Conservation (phyloP, 1,140 invertebrate species). For the Hylaeus anthracinus region DNA sequence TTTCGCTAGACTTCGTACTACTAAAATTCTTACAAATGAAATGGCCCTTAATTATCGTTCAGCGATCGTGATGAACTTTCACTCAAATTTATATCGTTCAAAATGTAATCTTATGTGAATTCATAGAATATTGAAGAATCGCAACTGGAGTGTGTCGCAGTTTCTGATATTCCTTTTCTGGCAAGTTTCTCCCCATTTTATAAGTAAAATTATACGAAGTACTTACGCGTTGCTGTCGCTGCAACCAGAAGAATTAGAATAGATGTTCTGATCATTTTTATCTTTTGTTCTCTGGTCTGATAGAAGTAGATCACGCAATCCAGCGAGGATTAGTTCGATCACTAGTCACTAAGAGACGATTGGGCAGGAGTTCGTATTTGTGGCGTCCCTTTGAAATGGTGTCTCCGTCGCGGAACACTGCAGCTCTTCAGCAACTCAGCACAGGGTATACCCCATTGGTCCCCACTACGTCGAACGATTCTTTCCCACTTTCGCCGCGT, state of each 20-base stretch:
- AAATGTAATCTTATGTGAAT: too few relatives aligned
- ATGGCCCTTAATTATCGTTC: too few relatives aligned
- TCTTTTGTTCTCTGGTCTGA: slow-evolving; percentile 8
- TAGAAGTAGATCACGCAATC: slow-evolving; percentile 6
- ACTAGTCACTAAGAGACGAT: slow-evolving; percentile 41
- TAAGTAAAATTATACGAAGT: slow-evolving; percentile 15
- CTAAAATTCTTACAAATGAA: too few relatives aligned
- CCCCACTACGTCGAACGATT: slow-evolving; percentile 68
- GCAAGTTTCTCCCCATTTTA: not conserved
- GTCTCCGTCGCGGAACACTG: slow-evolving; percentile 73
- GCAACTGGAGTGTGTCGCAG: too few relatives aligned
- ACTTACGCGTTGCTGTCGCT: slow-evolving; percentile 71
- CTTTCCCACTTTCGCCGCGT: slow-evolving; percentile 77
- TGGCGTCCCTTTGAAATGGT: slow-evolving; percentile 69
- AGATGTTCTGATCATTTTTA: slow-evolving; percentile 65
- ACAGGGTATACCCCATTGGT: slow-evolving; percentile 72
- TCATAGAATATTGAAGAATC: too few relatives aligned
- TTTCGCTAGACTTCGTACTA: not conserved
- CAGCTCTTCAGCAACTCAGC: slow-evolving; percentile 62
- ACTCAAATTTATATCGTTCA: too few relatives aligned
- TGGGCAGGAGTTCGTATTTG: slow-evolving; percentile 45
- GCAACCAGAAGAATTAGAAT: slow-evolving; percentile 63
- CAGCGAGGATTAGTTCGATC: slow-evolving; percentile 10
- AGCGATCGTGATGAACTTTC: too few relatives aligned
- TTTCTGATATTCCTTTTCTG: too few relatives aligned